phyloP scores from a whole-genome alignment of 1,140 invertebrate species.

The Paraescarpia echinospica region DNA sequence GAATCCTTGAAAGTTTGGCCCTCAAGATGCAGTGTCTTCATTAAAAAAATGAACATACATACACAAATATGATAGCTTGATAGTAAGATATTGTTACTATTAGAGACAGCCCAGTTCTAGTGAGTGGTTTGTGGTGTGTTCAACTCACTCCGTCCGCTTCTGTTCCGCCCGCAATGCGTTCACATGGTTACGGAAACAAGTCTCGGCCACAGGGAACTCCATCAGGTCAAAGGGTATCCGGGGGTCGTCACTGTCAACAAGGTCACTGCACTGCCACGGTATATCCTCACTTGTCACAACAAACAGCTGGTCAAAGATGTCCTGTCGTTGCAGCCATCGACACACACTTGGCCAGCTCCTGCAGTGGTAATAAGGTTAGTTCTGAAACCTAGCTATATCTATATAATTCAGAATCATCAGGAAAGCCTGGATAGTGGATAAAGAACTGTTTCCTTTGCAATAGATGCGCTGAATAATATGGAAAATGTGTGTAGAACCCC shows the following conservation, averaged over 20 bases:
- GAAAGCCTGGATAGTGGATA: no score
- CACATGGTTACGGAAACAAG: constrained; percentile 86
- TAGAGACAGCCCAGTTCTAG: neutral
- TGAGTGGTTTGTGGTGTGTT: neutral
- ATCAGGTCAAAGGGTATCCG: constrained; percentile 90
- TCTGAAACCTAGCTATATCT: no score
- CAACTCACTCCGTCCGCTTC: constrained; percentile 82
- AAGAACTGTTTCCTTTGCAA: no score
- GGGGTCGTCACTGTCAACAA: constrained; percentile 63
- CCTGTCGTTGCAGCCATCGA: constrained; percentile 79
- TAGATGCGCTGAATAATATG: no score
- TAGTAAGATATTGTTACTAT: neutral
- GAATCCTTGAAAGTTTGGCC: no score
- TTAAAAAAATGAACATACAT: no score
- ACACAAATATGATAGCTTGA: no score
- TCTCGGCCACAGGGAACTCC: constrained; percentile 86
- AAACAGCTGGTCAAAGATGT: constrained; percentile 89
- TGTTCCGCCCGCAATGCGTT: constrained; percentile 88
- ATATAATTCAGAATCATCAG: no score
- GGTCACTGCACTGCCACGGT: constrained; percentile 78
- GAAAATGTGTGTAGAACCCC: no score
- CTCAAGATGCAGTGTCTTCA: no score
- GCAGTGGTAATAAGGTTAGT: constrained; percentile 27
- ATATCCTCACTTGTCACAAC: constrained; percentile 78
- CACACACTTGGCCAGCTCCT: constrained; percentile 87